Base-by-base conservation (phyloP, 2,797 vertebrate genomes). In the Percopsis omiscomaycus region DNA sequence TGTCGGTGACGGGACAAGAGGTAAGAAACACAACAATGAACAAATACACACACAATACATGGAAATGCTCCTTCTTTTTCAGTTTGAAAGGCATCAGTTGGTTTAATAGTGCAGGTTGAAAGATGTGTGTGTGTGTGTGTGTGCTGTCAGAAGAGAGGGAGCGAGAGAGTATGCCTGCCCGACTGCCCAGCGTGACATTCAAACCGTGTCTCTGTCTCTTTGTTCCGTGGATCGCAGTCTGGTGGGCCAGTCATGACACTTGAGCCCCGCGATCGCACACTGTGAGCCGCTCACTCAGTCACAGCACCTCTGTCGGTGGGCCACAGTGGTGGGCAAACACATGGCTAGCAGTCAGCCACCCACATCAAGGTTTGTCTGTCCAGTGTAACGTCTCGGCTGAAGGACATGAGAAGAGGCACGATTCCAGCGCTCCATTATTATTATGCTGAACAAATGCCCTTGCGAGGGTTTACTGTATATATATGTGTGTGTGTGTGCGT, bases 1-100 rank as follows among this genome's bases (percentile, higher is more conserved):
- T 92, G 84, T 89, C 88, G 77, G 88, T 92, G 81, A 88, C 88
- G 69, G 89, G 88, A 86, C 89, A 90, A 81, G 89, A 91, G 89
- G 91, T 92, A 71, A 87, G 84, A 48, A 2, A 22, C 32, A 49
- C 32, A 58, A 59, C 3, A 27, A 11, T 42, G 44, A 44, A 32
- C 51, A 50, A 5, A 42, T 4, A 37, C 47, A 52, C 55, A 27
- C 29, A 54, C 42, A 66, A 29, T 15, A 6, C 49, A 27, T 29
- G 46, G 29, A 3, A 10, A 44, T 4, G 3, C 3, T 3, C 37
- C 37, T 42, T 9, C 37, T 9, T 55, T 2, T 42, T 14, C 54
- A 32, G 1, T 16, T 14, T n/a, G 54, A 37, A 54, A 30, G 22
- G 16, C 49, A 50, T 8, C 49, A 50, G n/a, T 15, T 50, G 15